These are phyloP conservation scores for Yponomeuta cagnagella DNA, from an alignment of 2,888 invertebrate species.

Conservation along the genomic window DNA sequence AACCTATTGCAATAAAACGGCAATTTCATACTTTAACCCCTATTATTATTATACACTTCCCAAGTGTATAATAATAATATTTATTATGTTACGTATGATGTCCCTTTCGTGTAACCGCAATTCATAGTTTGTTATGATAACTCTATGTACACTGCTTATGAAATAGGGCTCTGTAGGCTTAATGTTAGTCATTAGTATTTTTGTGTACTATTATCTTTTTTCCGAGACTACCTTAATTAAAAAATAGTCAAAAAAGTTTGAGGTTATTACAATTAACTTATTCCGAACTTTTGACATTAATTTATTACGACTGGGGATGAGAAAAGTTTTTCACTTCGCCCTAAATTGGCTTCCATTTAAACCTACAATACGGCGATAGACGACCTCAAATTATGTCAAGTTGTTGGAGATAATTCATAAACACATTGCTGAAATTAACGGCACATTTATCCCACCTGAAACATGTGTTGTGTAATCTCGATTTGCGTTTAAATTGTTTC, in stretches of 20 bases:
- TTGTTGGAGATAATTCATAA: neutral
- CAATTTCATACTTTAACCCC: too few relatives aligned
- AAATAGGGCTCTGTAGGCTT: too few relatives aligned
- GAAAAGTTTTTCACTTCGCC: slow-evolving; percentile 25
- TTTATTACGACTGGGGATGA: slow-evolving; percentile 32
- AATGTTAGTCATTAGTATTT: neutral
- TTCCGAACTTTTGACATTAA: slow-evolving; percentile 29
- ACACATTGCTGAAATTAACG: neutral
- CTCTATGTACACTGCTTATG: too few relatives aligned
- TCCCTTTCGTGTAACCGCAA: too few relatives aligned
- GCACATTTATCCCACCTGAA: neutral
- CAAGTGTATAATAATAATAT: too few relatives aligned
- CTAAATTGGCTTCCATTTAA: slow-evolving; percentile 11
- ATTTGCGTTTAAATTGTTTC: neutral
- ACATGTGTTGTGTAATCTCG: neutral
- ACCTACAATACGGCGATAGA: slow-evolving; percentile 26
- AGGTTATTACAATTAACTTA: slow-evolving; percentile 20
- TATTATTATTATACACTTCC: too few relatives aligned
- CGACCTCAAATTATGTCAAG: neutral
- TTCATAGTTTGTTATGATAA: too few relatives aligned
- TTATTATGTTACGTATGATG: too few relatives aligned
- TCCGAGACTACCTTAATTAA: neutral
- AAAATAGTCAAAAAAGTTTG: slow-evolving; percentile 16
- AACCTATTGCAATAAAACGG: too few relatives aligned
- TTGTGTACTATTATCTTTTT: neutral